Percentiles rank a stretch among this genome's conserved stretches.
Evolutionary conservation across 2,797 vertebrate species (phyloP).

Genomic region (Muscicapa comitata): DNA sequence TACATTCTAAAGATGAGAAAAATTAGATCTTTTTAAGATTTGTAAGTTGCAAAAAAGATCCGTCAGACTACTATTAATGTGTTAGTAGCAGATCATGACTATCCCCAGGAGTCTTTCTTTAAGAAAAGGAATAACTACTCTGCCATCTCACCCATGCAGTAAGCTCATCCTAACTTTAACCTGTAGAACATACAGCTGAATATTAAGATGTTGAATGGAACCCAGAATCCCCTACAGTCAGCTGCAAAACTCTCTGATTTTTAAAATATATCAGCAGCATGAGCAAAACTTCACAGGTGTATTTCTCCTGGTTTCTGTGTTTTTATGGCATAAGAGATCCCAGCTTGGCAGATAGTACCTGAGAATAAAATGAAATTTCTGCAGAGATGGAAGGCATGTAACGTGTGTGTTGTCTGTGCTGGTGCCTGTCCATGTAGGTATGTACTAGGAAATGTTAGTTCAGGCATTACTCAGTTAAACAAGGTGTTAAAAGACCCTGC

Average conservation of each 20-base stretch:
- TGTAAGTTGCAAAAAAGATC: too few relatives aligned
- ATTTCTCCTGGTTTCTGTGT: not conserved
- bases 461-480: not conserved
- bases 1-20: too few relatives aligned
- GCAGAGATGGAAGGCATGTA: not conserved
- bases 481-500: not conserved
- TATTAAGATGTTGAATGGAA: not conserved
- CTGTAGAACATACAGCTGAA: not conserved
- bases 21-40: too few relatives aligned
- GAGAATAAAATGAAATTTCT: not conserved
- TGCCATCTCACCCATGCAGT: not conserved
- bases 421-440: not conserved
- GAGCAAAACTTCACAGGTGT: not conserved
- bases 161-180: not conserved
- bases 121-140: too few relatives aligned
- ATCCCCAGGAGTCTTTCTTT: too few relatives aligned
- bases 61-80: too few relatives aligned
- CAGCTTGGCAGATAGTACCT: not conserved
- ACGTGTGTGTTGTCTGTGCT: rapidly evolving
- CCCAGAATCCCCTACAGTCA: not conserved
- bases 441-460: not conserved
- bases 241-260: not conserved
- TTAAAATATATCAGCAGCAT: not conserved
- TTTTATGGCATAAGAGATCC: not conserved
- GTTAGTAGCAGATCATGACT: too few relatives aligned